Conservation (phyloP, 1,140 invertebrate species). For the Nasonia giraulti region DNA sequence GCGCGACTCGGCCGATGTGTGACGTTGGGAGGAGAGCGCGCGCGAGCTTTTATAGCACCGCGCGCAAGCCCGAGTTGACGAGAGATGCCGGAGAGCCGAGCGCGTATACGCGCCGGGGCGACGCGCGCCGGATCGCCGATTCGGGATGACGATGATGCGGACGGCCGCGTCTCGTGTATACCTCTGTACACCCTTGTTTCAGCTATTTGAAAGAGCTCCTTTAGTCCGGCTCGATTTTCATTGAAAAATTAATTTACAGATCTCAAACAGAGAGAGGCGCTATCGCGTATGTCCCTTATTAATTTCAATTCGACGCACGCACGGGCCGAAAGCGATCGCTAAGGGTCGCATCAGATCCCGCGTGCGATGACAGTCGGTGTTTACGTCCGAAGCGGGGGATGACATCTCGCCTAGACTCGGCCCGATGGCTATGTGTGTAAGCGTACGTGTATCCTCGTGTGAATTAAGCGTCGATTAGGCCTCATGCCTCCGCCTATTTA, state of each 20-base stretch:
- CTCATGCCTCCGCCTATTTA: too few species aligned
- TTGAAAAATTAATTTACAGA: not conserved
- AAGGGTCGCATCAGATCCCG: not conserved
- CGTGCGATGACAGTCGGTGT: not conserved
- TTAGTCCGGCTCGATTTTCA: not conserved
- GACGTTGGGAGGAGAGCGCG: not conserved
- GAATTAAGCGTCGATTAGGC: too few species aligned
- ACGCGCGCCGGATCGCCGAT: not conserved
- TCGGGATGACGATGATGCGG: not conserved
- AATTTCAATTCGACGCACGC: not conserved
- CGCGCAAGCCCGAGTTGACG: not conserved
- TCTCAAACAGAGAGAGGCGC: not conserved
- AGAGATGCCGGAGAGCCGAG: not conserved
- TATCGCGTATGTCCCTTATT: not conserved
- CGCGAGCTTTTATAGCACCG: slow-evolving; percentile 45
- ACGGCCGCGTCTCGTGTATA: not conserved
- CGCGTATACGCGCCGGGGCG: not conserved
- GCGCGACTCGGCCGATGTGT: slow-evolving; percentile 45
- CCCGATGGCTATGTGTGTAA: too few species aligned
- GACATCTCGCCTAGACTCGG: too few species aligned
- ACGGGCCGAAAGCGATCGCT: not conserved
- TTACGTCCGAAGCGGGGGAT: too few species aligned
- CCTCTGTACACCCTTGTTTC: too few species aligned
- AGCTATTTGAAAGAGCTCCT: too few species aligned
- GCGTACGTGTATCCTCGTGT: too few species aligned